Percentiles rank a stretch among this genome's conserved stretches.
Evolutionary conservation across 2,113 vertebrate genomes (phyloP).

Genomic region (Epinephelus lanceolatus): DNA sequence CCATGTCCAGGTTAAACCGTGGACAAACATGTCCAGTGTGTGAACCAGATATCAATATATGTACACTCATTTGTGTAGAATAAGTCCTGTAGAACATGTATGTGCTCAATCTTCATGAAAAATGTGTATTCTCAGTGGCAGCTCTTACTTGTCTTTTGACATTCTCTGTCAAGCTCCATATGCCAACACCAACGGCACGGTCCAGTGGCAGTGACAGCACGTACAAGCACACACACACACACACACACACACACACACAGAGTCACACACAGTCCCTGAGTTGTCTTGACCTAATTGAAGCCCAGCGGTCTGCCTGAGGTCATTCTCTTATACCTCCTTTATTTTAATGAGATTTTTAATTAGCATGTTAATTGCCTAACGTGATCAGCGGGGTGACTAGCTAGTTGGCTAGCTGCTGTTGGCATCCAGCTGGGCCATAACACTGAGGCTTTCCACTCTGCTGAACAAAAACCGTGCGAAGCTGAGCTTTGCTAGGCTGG

Average conservation of each 20-base stretch:
- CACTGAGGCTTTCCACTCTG: conserved; percentile 67
- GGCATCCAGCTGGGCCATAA: conserved; percentile 75
- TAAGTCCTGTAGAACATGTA: neutral
- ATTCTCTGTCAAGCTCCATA: conserved; percentile 42
- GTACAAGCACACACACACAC: conserved; percentile 24
- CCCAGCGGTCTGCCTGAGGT: conserved; percentile 79
- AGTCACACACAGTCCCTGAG: conserved; percentile 43
- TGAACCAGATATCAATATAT: neutral
- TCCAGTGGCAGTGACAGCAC: conserved; percentile 30
- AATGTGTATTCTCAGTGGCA: conserved; percentile 9
- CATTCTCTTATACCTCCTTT: conserved; percentile 80
- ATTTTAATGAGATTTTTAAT: conserved; percentile 90
- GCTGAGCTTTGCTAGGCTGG: conserved; percentile 47
- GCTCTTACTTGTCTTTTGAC: conserved; percentile 38
- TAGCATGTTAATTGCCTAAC: conserved; percentile 88
- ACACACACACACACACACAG: conserved; percentile 39
- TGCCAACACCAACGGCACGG: conserved; percentile 27
- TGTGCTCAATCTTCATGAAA: neutral
- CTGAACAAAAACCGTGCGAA: conserved; percentile 57
- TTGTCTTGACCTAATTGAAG: conserved; percentile 85
- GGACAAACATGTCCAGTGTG: too few relatives aligned
- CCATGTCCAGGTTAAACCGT: too few relatives aligned
- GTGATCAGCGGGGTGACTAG: conserved; percentile 79
- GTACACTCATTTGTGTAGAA: neutral
- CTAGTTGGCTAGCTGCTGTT: conserved; percentile 78